phyloP scores from a whole-genome alignment of 2,113 vertebrate species.

The Hiodon tergisus region DNA sequence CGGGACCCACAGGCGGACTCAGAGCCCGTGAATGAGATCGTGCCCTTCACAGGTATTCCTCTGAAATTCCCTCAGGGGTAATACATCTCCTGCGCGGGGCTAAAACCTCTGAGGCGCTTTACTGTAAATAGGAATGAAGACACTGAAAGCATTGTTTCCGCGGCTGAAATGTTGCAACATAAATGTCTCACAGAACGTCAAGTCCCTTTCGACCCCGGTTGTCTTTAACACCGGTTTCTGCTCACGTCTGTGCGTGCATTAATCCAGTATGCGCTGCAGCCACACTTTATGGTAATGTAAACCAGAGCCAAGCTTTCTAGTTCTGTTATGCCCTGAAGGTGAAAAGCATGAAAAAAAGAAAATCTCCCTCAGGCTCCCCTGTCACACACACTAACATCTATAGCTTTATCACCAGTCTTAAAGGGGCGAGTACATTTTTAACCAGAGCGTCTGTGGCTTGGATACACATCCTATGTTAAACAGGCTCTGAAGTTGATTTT shows the following conservation, averaged over 20 bases:
- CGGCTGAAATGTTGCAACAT: background rate
- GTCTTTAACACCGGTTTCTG: no score
- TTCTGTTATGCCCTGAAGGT: background rate
- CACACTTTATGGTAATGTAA: background rate
- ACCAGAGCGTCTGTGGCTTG: no score
- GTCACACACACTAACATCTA: no score
- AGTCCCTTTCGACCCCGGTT: background rate
- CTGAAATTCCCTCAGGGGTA: no score
- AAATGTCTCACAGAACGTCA: background rate
- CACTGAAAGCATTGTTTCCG: background rate
- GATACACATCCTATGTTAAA: background rate
- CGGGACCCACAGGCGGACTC: no score
- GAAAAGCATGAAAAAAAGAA: background rate
- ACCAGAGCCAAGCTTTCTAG: background rate
- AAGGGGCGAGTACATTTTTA: background rate
- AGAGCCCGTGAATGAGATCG: no score
- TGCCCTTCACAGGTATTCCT: no score
- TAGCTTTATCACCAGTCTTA: background rate
- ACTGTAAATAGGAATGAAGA: background rate
- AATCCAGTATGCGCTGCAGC: background rate
- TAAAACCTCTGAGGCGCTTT: background rate
- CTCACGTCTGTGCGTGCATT: conserved; percentile 2
- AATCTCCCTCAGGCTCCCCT: background rate
- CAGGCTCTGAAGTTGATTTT: background rate
- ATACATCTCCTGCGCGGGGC: background rate